Evolutionary conservation across 2,113 vertebrate genomes (phyloP).

Genomic region (Psilopogon haemacephalus): DNA sequence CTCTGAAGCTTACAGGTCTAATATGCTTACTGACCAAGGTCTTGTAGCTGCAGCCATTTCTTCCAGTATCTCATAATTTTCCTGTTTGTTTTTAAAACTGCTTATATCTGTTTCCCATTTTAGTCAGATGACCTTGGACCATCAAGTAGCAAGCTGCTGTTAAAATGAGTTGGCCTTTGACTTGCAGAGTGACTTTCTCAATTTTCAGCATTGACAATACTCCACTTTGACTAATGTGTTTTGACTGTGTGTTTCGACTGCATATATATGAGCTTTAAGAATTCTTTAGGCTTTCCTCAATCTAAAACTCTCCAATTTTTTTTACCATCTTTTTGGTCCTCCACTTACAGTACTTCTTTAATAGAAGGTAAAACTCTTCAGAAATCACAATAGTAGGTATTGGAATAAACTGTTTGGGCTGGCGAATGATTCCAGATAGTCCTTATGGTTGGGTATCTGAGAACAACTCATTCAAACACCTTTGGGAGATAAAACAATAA

Average conservation of each 20-base stretch:
- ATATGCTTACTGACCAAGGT: neutral
- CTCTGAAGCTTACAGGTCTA: conserved; percentile 5
- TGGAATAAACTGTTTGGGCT: neutral
- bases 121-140: neutral
- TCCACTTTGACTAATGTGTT: neutral
- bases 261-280: neutral
- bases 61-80: conserved; percentile 6
- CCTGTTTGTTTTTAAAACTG: neutral
- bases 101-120: conserved; percentile 1
- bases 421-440: neutral
- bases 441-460: neutral
- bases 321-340: neutral
- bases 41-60: neutral
- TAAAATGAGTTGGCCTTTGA: neutral
- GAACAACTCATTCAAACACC: neutral
- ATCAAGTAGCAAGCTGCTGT: neutral
- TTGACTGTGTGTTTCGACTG: neutral
- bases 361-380: neutral
- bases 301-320: neutral
- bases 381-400: neutral
- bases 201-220: neutral
- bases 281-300: neutral
- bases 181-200: neutral
- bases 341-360: neutral
- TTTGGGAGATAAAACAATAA: neutral